phyloP scores from a whole-genome alignment of 2,888 invertebrate species.

The Timema cristinae region DNA sequence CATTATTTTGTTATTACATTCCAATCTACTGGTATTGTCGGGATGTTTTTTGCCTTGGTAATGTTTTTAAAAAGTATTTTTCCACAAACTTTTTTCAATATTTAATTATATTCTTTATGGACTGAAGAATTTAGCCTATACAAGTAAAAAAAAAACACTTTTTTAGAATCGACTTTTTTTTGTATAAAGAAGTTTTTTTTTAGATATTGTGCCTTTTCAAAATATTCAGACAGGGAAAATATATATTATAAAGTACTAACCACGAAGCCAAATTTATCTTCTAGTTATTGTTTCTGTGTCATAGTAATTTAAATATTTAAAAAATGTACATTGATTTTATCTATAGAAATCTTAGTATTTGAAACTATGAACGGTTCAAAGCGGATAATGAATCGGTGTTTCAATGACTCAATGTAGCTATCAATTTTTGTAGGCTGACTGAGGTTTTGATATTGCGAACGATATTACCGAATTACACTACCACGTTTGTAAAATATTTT shows the following conservation, averaged over 20 bases:
- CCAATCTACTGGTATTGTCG: constrained; percentile 23
- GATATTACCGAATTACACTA: constrained; percentile 25
- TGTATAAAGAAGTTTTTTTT: constrained; percentile 43
- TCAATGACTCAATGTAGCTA: too few relatives aligned
- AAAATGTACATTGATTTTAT: constrained; percentile 26
- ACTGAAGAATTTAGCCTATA: constrained; percentile 20
- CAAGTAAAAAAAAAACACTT: not conserved
- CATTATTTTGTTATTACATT: constrained; percentile 18
- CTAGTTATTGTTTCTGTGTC: constrained; percentile 43
- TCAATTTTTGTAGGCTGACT: not conserved
- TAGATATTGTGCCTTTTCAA: constrained; percentile 48
- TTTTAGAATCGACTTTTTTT: constrained; percentile 14
- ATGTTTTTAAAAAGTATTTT: constrained; percentile 11
- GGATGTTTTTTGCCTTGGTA: constrained; percentile 19
- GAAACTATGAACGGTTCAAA: too few relatives aligned
- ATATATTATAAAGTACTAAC: constrained; percentile 56
- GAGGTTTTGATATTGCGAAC: constrained; percentile 24
- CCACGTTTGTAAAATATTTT: constrained; percentile 19
- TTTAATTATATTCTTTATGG: constrained; percentile 22
- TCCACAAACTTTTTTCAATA: constrained; percentile 21
- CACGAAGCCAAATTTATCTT: constrained; percentile 44
- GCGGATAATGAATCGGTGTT: too few relatives aligned
- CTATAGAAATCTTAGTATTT: constrained; percentile 10
- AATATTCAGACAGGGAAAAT: constrained; percentile 52
- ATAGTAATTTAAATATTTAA: constrained; percentile 32